These are phyloP conservation scores for Silurus aristotelis DNA, from an alignment of 2,797 vertebrate species.

Conservation along the genomic window DNA sequence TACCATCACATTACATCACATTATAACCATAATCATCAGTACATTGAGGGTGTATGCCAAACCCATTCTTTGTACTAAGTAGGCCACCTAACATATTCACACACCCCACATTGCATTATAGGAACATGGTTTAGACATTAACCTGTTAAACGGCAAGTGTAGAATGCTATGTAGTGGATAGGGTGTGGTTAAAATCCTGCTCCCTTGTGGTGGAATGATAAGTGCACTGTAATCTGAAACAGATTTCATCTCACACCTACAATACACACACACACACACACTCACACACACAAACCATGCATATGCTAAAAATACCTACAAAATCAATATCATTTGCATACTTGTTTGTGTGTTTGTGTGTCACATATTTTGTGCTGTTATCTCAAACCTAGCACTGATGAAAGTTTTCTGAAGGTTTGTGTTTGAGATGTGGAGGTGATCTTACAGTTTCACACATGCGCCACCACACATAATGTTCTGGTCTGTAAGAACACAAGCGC, in stretches of 20 bases:
- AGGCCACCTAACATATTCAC: background rate
- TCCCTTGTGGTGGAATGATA: background rate
- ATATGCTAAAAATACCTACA: background rate
- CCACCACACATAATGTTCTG: slow-evolving; percentile 14
- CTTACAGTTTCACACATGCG: slow-evolving; percentile 9
- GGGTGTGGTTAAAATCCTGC: background rate
- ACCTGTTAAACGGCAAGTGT: background rate
- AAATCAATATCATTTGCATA: background rate
- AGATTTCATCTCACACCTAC: background rate
- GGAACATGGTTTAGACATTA: background rate
- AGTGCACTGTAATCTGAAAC: background rate
- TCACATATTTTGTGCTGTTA: background rate
- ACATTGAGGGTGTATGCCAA: background rate
- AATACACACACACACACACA: background rate
- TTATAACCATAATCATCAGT: background rate
- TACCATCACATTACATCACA: background rate
- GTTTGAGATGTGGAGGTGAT: background rate
- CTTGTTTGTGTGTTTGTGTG: background rate
- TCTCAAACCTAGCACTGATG: slow-evolving; percentile 11
- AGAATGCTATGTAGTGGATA: background rate
- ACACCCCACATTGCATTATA: background rate
- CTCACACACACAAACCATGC: background rate
- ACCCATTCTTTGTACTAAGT: background rate
- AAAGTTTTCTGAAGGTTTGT: slow-evolving; percentile 14
- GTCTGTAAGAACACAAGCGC: slow-evolving; percentile 7